Percentiles rank a stretch among this genome's conserved stretches.
Evolutionary conservation across 2,797 vertebrate genomes (phyloP).

Genomic region (Meda fulgida): DNA sequence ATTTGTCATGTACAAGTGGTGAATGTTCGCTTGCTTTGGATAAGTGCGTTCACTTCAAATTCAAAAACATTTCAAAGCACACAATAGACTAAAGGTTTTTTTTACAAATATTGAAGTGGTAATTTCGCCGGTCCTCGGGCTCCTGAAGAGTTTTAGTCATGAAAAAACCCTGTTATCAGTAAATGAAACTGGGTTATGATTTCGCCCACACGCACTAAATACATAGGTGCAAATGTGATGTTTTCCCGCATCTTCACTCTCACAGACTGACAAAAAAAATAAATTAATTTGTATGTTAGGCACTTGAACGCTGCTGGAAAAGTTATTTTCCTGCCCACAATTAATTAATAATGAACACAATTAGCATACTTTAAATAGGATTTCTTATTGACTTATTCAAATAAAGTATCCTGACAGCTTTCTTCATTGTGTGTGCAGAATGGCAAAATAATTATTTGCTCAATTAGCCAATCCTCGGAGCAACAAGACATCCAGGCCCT

Average conservation of each 20-base stretch:
- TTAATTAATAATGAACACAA: neutral
- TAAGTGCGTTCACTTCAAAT: conserved; percentile 29
- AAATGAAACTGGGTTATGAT: conserved; percentile 30
- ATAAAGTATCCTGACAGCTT: neutral
- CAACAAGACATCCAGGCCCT: neutral
- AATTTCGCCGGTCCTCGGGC: neutral
- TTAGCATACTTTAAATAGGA: conserved; percentile 7
- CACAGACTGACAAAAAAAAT: neutral
- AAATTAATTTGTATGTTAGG: neutral
- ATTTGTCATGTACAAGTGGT: neutral
- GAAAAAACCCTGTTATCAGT: neutral
- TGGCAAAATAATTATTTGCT: conserved; percentile 2
- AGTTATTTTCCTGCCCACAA: neutral
- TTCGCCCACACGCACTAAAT: neutral
- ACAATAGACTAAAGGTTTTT: no score
- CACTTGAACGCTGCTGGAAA: neutral
- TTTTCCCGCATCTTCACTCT: conserved; percentile 10
- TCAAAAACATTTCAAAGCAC: conserved; percentile 16
- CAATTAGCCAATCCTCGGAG: neutral
- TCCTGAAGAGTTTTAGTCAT: conserved; percentile 25
- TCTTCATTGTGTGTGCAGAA: conserved; percentile 1
- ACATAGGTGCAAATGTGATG: conserved; percentile 8
- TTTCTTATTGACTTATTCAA: neutral
- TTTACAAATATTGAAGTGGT: conserved; percentile 2
- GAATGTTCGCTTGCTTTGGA: neutral